Evolutionary conservation across 1,140 invertebrate species (phyloP).

Genomic region (Periplaneta americana): DNA sequence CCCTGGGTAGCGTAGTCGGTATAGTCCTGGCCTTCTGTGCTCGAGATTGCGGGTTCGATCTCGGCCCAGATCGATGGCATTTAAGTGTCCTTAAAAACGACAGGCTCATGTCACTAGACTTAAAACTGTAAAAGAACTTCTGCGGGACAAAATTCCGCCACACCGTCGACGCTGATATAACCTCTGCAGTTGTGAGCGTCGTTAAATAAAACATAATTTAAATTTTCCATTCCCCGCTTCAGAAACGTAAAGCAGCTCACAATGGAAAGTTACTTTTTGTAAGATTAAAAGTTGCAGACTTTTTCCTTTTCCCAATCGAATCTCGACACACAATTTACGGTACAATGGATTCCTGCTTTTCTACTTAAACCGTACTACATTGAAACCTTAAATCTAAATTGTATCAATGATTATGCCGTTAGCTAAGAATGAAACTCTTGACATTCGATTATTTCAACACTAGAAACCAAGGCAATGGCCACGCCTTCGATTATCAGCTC

Average conservation of each 20-base stretch:
- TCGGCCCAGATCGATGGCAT: no score
- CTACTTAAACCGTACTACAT: background rate
- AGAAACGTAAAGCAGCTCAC: background rate
- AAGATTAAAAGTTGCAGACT: background rate
- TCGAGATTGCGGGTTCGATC: no score
- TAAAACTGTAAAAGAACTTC: no score
- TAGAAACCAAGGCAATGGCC: background rate
- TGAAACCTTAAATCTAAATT: background rate
- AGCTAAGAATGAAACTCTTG: background rate
- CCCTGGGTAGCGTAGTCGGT: no score
- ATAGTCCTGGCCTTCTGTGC: no score
- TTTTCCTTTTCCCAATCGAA: background rate
- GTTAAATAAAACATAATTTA: background rate
- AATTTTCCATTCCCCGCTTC: background rate
- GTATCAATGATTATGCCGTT: background rate
- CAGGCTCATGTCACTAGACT: no score
- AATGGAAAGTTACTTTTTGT: background rate
- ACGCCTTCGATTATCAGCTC: background rate
- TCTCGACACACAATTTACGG: background rate
- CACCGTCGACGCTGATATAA: no score
- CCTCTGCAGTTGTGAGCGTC: no score
- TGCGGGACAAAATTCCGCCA: no score
- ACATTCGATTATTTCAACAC: background rate
- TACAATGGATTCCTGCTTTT: background rate
- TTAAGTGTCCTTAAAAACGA: no score